Evolutionary conservation across 2,113 vertebrate species (phyloP), one percentile per base, ranked within the genome.

Genomic region (Pterocles burchelli): DNA sequence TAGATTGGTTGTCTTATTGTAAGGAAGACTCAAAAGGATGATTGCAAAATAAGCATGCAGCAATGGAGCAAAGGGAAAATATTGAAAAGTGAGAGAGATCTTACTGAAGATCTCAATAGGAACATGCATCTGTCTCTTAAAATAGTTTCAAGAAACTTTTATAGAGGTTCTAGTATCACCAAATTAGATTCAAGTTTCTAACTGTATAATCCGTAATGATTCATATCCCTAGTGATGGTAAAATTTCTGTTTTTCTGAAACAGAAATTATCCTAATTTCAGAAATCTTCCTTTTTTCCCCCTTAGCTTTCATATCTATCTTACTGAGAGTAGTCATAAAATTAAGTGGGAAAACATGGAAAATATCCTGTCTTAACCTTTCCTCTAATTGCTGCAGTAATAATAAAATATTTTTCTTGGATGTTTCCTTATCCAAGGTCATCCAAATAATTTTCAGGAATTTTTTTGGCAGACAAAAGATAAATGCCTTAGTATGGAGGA

Each of bases 381-480:
- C 34, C 19, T 90, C 13, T 33, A 80, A 16, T 48, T 0, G 0
- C 48, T 71, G 57, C 58, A 85, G 52, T 62, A 94, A 63, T 25
- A 79, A 26, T 24, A 71, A 78, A 72, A 79, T 85, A 89, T 91
- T 88, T 93, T 93, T 84, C 66, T 83, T 82, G 68, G 26, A 62
- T 65, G 20, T 71, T 85, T 92, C 76, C 43, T 87, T 84, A 45
- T 63, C 11, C 45, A 68, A 78, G 58, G 57, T 87, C 57, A 84
- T 85, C 10, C 31, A 95, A 62, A 85, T 68, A 61, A 75, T 75
- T 87, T 89, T 81, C 34, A 65, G 25, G 5, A 51, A 13, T 48
- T 87, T 48, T 87, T 93, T 95, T 90, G 72, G 25, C 68, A 81
- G 61, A 10, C 51, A 46, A 76, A 88, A 67, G 41, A 57, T 54